Base-by-base conservation (phyloP, 2,888 invertebrate species). In the Ditylenchus weischeri region DNA sequence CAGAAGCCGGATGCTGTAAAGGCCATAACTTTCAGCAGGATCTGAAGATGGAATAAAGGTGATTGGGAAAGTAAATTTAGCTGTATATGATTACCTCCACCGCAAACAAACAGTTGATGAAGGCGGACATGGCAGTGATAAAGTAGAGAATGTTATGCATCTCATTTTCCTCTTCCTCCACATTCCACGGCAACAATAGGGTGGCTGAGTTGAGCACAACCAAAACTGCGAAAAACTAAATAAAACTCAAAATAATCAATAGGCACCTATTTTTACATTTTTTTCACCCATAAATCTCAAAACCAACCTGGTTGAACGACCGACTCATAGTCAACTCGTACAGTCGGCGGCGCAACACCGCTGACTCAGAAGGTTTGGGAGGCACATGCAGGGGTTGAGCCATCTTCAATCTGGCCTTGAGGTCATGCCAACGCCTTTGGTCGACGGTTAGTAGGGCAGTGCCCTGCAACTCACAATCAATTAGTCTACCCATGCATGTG, bases 261-360 rank as follows among this genome's bases (percentile, higher is more conserved):
- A n/a, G n/a, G n/a, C n/a, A n/a, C n/a, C n/a, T n/a, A n/a, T n/a
- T n/a, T n/a, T n/a, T n/a, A n/a, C n/a, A n/a, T n/a, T n/a, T n/a
- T n/a, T n/a, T n/a, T n/a, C n/a, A n/a, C n/a, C n/a, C n/a, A n/a
- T n/a, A n/a, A n/a, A 43, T 43, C 8, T 6, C 6, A 6, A 3
- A 38, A 29, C 59, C 15, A 3, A 74, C 75, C 63, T 78, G 73
- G 84, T 98, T 98, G 86, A 98, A 98, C 80, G 89, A 89, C 72
- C 93, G 90, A 84, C 95, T 90, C 85, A 98, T 95, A 0, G 96
- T 96, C 74, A 98, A 91, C 84, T 98, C 96, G 83, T 98, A 99
- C 64, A 95, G 92, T 80, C 92, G 90, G 1, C 93, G 91, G 66
- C 96, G 88, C 75, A 95, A 89, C 83, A 90, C 90, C 8, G 83